Base-by-base conservation (phyloP, 2,113 vertebrate genomes). In the Nesogale talazaci region DNA sequence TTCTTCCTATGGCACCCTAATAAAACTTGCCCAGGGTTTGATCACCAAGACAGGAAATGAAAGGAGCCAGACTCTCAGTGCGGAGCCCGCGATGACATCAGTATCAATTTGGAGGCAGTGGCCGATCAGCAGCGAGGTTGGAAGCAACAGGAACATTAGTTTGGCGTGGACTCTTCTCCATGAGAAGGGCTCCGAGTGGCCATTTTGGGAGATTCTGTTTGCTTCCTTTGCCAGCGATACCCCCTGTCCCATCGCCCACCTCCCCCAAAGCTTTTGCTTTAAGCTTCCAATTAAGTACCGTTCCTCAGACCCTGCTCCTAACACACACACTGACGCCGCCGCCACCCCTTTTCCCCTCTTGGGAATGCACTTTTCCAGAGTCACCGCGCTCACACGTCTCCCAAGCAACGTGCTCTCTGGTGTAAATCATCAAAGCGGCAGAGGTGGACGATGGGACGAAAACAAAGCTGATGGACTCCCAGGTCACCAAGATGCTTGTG, bases 31-130 rank as follows among this genome's bases (percentile, higher is more conserved):
- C 8, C 61, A 87, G 65, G 42, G 42, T 17, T 8, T 42, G 38
- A 61, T 87, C 81, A 74, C 59, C 22, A n/a, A 78, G 31, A 92
- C 16, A 93, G 85, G 65, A 92, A 94, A 83, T 40, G 69, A 88
- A 74, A 91, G 12, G 42, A 83, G 88, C 25, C 83, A 63, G 80
- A 57, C 5, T 52, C 52, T 34, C 34, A 75, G n/a, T 8, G 14
- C 88, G 72, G 57, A 34, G 83, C 27, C 29, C 79, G 31, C 22
- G 81, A 27, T 52, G 67, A 65, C 42, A 0, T 2, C 42, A 85
- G n/a, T 23, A 74, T 6, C 46, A 82, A 31, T 76, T 1, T 63
- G 81, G 31, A 74, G 77, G 67, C 46, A 17, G 52, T 7, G 6
- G 46, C 19, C 52, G 63, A 29, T 88, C 59, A 59, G 34, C 25